Conservation (phyloP, 1,140 invertebrate species). For the Apis florea region DNA sequence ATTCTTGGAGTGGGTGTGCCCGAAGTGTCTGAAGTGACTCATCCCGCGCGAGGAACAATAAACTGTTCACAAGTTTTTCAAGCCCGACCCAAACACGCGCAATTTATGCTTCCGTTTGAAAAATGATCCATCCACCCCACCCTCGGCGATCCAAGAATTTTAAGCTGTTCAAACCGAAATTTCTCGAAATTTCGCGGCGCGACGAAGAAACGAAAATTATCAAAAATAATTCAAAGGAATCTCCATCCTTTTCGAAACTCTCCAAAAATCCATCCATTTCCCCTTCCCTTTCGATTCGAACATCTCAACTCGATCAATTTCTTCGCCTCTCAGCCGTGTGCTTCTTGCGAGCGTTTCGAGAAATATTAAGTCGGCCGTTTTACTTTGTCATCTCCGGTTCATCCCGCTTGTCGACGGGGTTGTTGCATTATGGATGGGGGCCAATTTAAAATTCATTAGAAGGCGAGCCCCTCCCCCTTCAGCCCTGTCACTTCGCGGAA, state of each 20-base stretch:
- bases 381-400: constrained; percentile 77
- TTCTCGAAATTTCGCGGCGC: no score
- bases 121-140: background rate
- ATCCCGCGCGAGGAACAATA: constrained; percentile 22
- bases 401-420: constrained; percentile 71
- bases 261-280: no score
- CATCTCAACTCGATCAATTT: no score
- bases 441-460: constrained; percentile 81
- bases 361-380: constrained; percentile 72
- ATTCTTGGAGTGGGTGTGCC: background rate
- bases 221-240: no score
- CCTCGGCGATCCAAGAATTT: background rate
- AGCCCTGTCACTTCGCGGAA: constrained; percentile 68
- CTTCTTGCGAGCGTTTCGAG: no score
- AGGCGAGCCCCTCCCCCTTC: constrained; percentile 53
- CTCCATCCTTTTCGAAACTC: no score
- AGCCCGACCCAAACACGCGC: background rate
- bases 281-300: no score
- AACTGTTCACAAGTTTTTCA: constrained; percentile 15
- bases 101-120: constrained; percentile 41
- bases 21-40: constrained; percentile 28
- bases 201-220: no score
- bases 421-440: constrained; percentile 77
- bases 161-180: background rate
- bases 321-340: no score